Evolutionary conservation across 1,140 invertebrate species (phyloP).

Genomic region (Drosophila orena): DNA sequence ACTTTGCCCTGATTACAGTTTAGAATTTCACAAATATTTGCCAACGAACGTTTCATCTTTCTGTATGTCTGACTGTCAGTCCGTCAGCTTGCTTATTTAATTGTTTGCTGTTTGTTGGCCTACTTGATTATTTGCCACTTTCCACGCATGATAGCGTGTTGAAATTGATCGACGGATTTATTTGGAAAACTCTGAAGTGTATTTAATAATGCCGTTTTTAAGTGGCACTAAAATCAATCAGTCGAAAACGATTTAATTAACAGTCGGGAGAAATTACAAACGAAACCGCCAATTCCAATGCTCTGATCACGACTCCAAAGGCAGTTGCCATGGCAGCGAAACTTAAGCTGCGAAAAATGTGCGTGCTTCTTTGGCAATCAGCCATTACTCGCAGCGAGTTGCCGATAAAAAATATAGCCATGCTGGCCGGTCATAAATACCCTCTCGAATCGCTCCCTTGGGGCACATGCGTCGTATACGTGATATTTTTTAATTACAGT

Average conservation of each 20-base stretch:
- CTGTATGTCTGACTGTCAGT: not conserved
- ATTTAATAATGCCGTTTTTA: slow-evolving; percentile 22
- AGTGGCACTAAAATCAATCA: slow-evolving; percentile 26
- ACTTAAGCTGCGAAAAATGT: slow-evolving; percentile 23
- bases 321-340: slow-evolving; percentile 3
- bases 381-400: slow-evolving; percentile 13
- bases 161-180: slow-evolving; percentile 60
- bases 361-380: slow-evolving; percentile 42
- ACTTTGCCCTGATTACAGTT: slow-evolving; percentile 60
- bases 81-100: slow-evolving; percentile 18
- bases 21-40: slow-evolving; percentile 75
- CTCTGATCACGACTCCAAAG: not conserved
- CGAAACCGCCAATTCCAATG: slow-evolving; percentile 15
- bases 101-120: slow-evolving; percentile 28
- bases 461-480: slow-evolving; percentile 75
- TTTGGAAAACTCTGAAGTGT: slow-evolving; percentile 31
- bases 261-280: not conserved
- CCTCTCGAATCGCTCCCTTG: slow-evolving; percentile 61
- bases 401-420: slow-evolving; percentile 43
- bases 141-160: slow-evolving; percentile 44
- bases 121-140: slow-evolving; percentile 51
- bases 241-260: slow-evolving; percentile 24
- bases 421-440: slow-evolving; percentile 64
- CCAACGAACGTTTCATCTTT: slow-evolving; percentile 32
- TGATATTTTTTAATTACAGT: slow-evolving; percentile 81